phyloP scores from a whole-genome alignment of 2,797 vertebrate species.

The Danio jaintianensis region DNA sequence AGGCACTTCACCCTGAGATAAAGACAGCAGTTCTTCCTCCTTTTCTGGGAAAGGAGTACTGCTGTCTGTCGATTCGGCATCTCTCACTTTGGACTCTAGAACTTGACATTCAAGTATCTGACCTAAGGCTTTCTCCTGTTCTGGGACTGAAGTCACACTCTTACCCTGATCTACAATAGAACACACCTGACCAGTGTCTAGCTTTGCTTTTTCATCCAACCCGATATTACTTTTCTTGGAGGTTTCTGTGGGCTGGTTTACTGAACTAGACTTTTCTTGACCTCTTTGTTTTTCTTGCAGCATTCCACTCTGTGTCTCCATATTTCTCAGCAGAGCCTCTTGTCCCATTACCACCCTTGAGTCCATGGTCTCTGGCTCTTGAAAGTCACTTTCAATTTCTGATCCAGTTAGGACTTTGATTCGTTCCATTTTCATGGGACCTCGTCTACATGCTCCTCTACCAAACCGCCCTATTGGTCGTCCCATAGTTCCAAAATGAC shows the following conservation, averaged over 20 bases:
- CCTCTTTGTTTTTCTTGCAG: conserved; percentile 39
- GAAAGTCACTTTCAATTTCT: conserved; percentile 82
- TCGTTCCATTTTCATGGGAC: conserved; percentile 81
- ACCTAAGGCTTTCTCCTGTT: conserved; percentile 59
- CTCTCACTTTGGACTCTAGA: conserved; percentile 62
- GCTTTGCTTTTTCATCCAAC: conserved; percentile 61
- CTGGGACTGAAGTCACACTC: conserved; percentile 31
- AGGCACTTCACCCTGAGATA: conserved; percentile 90
- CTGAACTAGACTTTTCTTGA: conserved; percentile 59
- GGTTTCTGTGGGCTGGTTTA: conserved; percentile 46
- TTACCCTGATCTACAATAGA: conserved; percentile 61
- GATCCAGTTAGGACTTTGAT: conserved; percentile 80
- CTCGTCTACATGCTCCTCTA: conserved; percentile 77
- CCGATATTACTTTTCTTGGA: conserved; percentile 62
- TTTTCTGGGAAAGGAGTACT: conserved; percentile 59
- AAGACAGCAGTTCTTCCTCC: conserved; percentile 68
- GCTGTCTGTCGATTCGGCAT: conserved; percentile 66
- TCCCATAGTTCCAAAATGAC: conserved; percentile 57
- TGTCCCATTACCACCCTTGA: conserved; percentile 93
- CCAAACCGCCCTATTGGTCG: conserved; percentile 77
- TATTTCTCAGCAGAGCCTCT: conserved; percentile 82
- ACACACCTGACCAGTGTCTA: conserved; percentile 69
- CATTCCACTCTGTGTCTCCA: conserved; percentile 71
- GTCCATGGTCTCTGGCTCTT: conserved; percentile 81
- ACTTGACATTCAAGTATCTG: conserved; percentile 58